Conservation (phyloP, 2,797 vertebrate species). For the Trachops cirrhosus region DNA sequence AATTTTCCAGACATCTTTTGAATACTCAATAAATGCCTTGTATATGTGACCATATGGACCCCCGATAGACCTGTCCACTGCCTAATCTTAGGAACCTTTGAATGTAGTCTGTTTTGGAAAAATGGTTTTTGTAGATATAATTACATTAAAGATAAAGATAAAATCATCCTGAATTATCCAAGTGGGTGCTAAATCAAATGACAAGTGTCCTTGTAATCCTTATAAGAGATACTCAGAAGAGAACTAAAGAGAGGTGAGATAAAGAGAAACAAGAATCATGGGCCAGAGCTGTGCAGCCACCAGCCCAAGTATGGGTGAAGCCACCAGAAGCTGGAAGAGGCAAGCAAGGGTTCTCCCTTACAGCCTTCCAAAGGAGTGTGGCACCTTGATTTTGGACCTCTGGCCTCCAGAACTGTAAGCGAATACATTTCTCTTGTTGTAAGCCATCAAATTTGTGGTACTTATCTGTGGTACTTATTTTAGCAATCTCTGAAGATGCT, state of each 20-base stretch:
- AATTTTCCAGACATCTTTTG: neutral
- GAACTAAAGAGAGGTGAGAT: neutral
- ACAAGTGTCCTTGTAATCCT: neutral
- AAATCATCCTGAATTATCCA: neutral
- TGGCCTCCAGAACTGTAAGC: neutral
- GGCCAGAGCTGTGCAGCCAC: neutral
- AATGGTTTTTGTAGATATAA: neutral
- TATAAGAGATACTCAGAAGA: neutral
- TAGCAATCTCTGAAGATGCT: neutral
- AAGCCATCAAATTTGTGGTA: too few relatives aligned
- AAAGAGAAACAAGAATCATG: neutral
- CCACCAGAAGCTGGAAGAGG: neutral
- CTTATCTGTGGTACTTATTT: neutral
- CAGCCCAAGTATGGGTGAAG: neutral
- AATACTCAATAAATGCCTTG: neutral
- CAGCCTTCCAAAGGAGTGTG: rapidly evolving
- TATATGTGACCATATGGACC: neutral
- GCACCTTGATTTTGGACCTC: neutral
- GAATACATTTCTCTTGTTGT: too few relatives aligned
- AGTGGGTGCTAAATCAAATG: neutral
- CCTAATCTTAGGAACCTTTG: neutral
- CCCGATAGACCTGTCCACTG: neutral
- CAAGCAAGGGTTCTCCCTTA: neutral
- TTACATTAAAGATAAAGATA: neutral
- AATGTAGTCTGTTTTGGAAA: neutral